These are phyloP conservation scores for Cavia porcellus DNA, from an alignment of 2,113 vertebrate genomes.

Conservation along the genomic window DNA sequence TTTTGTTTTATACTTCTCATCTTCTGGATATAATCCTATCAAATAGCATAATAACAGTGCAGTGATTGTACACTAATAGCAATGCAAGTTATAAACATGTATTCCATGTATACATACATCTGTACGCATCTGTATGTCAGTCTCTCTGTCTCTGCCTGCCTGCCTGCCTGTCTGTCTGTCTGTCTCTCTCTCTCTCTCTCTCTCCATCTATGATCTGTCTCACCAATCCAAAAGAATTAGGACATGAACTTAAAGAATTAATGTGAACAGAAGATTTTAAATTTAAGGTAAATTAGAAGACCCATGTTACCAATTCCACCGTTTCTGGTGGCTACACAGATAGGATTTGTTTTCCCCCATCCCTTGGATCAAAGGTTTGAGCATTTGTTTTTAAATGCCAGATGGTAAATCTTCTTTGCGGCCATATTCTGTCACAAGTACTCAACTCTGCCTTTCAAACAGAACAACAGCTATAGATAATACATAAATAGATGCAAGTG, in stretches of 20 bases:
- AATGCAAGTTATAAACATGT: not conserved
- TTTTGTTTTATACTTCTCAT: no score
- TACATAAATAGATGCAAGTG: not conserved
- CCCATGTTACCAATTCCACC: not conserved
- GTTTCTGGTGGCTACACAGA: not conserved
- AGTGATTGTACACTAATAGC: not conserved
- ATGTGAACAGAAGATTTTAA: not conserved
- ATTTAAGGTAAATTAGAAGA: not conserved
- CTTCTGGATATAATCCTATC: no score
- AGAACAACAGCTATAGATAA: conserved; percentile 9
- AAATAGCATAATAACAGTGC: not conserved
- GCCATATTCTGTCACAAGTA: not conserved
- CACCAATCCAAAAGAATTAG: not conserved
- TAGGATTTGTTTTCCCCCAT: not conserved
- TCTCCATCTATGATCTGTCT: not conserved
- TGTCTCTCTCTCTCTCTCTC: not conserved
- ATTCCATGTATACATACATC: not conserved
- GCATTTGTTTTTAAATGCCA: conserved; percentile 9
- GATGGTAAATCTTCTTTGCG: conserved; percentile 18
- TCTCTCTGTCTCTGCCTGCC: not conserved
- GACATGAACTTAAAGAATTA: conserved; percentile 20
- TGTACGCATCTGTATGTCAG: not conserved
- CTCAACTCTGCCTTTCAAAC: not conserved
- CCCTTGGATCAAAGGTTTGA: not conserved
- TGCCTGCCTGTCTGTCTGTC: not conserved